phyloP scores from a whole-genome alignment of 2,113 vertebrate genomes.

The Labeo catla region DNA sequence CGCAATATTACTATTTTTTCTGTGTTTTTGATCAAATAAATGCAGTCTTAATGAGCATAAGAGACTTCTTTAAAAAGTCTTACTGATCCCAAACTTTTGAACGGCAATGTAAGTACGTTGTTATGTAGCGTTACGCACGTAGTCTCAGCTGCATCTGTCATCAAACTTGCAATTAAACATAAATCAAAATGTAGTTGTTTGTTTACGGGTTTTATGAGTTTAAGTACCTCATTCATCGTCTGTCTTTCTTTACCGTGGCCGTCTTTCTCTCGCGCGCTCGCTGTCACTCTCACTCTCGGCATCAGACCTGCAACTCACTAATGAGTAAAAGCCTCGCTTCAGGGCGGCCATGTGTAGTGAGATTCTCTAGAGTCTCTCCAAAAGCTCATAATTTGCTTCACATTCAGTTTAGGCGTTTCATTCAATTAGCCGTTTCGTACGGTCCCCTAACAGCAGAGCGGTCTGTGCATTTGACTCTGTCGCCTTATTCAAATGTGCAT shows the following conservation, averaged over 20 bases:
- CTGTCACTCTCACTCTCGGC: constrained; percentile 13
- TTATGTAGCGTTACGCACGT: background rate
- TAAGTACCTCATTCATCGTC: constrained; percentile 5
- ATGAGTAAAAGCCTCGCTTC: constrained; percentile 42
- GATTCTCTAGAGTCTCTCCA: constrained; percentile 52
- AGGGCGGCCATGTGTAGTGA: constrained; percentile 51
- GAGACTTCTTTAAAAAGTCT: no score
- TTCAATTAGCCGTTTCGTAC: constrained; percentile 12
- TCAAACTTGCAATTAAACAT: background rate
- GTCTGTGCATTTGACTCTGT: background rate
- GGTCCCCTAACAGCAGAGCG: background rate
- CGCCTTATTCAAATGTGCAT: constrained; percentile 39
- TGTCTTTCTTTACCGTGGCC: background rate
- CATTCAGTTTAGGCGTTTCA: constrained; percentile 38
- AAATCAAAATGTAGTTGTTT: constrained; percentile 16
- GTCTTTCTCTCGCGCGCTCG: background rate
- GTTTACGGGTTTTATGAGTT: constrained; percentile 19
- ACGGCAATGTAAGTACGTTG: background rate
- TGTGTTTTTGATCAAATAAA: no score
- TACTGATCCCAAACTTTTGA: no score
- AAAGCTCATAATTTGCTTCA: constrained; percentile 41
- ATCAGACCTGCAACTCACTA: constrained; percentile 32
- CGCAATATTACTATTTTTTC: no score
- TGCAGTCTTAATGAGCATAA: no score
- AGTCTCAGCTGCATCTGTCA: background rate